Base-by-base conservation (phyloP, 2,113 vertebrate species). In the Boleophthalmus pectinirostris region DNA sequence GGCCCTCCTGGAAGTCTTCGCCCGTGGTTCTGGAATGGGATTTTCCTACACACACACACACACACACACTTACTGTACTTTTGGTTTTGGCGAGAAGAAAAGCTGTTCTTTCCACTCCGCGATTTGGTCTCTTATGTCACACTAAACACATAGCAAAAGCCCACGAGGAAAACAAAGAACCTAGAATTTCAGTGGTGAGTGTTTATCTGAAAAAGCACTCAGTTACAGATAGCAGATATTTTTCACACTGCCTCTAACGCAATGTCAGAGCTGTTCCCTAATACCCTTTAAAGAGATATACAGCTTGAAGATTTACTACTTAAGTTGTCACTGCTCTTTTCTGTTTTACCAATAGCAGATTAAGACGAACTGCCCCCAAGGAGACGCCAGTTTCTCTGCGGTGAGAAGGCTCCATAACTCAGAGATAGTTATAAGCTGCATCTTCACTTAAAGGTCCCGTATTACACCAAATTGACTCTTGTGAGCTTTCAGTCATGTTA, bases 11-110 rank as follows among this genome's bases (percentile, higher is more conserved):
- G 78, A 79, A 69, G 56, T 53, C 71, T 46, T 2, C 69, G 68
- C 73, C 70, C 54, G 45, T 53, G 77, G 72, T 83, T 81, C 24
- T 63, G 38, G 69, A 83, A 73, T 29, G 66, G 72, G 76, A 85
- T 79, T 90, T 88, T 87, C 73, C 79, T 64, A 68, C 16, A 63
- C 47, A 72, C 61, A 75, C 72, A 58, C 73, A 78, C 60, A 68
- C 16, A 63, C 47, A 72, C 61, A 75, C 72, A 58, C 45, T 78
- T 78, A 61, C 58, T 61, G 58, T 61, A 61, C 79, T 82, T 29
- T 81, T 81, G 38, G 57, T 77, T 68, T 80, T 80, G 74, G 72
- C 74, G 73, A 47, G 74, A 76, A 47, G 74, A 78, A 74, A 77
- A 11, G 68, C 68, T 20, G 68, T 64, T 21, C 43, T 83, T 73